Evolutionary conservation across 2,797 vertebrate genomes (phyloP), one percentile per base, ranked within the genome.

Genomic region (Pseudopleuronectes americanus): DNA sequence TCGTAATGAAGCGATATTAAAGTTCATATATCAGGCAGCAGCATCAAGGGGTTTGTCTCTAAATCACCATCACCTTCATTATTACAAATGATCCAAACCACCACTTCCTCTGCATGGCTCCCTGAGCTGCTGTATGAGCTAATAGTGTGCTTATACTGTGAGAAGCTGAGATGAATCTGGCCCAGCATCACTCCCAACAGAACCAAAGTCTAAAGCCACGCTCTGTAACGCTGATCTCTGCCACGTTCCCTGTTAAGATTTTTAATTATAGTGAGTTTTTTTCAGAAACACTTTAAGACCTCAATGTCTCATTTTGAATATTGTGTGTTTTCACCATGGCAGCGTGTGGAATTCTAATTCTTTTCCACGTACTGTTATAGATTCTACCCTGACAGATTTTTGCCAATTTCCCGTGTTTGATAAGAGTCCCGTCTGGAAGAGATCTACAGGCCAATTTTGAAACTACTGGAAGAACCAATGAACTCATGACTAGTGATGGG

Each of bases 1-100:
- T 19, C 31, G 48, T 45, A 16, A 82, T 74, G 6, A 75, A 71
- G 70, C 1, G 24, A 0, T 63, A 74, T 76, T 62, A 60, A 76
- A 74, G 21, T 24, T 71, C 51, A 45, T 76, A 64, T 79, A 67
- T 68, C 49, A 55, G 10, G 8, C n/a, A 49, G 14, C 19, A 21
- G 5, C 23, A 22, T 53, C 7, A 1, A 56, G 28, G 48, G 73
- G 54, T 47, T 13, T 24, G 55, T 23, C 33, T 70, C 26, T 62
- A 41, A 77, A 74, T 64, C 48, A 41, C 26, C 4, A 19, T 1
- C 33, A 26, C 23, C 52, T 57, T 41, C 49, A 33, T 63, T 21
- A 75, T 77, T 74, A 33, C 62, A 60, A 57, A 43, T 59, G 10
- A 75, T 80, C 43, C 31, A 33, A 26, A 23, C 58, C 53, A 49